Base-by-base conservation (phyloP, 37 sponge, comb jelly and placozoan species). In the Aplysina aerophoba region DNA sequence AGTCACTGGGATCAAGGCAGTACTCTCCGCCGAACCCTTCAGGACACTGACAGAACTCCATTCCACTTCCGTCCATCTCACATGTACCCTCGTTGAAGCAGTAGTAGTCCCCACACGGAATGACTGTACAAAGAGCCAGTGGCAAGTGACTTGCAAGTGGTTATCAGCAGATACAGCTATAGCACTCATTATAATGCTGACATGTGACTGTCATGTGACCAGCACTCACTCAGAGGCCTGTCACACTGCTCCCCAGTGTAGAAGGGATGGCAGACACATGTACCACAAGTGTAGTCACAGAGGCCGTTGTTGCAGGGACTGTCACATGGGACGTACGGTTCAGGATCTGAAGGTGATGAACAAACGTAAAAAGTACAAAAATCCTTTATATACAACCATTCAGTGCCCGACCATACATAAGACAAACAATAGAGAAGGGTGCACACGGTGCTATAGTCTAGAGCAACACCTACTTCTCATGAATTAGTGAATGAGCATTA, bases 81-180 rank as follows among this genome's bases (percentile, higher is more conserved):
- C 71, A 69, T 4, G 34, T 16, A 4, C 33, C 71, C 19, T 35
- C 71, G 30, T 69, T 69, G 33, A 69, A 69, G 34, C 71, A 69
- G 71, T 69, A 69, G 71, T 69, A 69, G 31, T 69, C 71, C 34
- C 71, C 71, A 69, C 71, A 69, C 2, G 71, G 71, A 35, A 12
- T 12, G 12, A 69, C 71, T 69, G 27, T 14, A 62, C 27, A 27
- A 2, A 27, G 63, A 62, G 63, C 25, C 25, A 27, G 63, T 62
- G 12, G 8, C 8, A 11, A 3, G 8, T 44, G 50, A 44, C 50
- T 44, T 44, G 8, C 50, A 44, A 11, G 50, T 44, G 50, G 3
- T 8, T 8, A 44, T 11, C 50, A 44, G 50, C 8, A 44, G 8
- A 8, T 8, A 8, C 50, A 3, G 50, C 8, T 8, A 44, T 8